A percentile compares a stretch with the other conserved stretches of the same genome.
Conservation (phyloP, 2,113 vertebrate genomes). For the Ptilorrhoa leucosticta region DNA sequence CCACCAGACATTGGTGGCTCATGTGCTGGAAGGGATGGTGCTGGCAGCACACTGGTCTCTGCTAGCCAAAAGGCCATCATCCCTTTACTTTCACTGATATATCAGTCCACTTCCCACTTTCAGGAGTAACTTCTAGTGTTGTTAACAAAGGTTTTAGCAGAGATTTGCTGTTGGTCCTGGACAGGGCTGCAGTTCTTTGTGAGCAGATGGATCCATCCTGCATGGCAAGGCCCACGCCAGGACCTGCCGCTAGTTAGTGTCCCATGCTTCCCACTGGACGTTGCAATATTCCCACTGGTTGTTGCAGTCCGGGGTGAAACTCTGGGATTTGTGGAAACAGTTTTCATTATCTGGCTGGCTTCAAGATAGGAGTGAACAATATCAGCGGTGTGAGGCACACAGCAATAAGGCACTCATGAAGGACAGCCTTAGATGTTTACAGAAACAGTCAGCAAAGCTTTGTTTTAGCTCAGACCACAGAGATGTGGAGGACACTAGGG, state of each 20-base stretch:
- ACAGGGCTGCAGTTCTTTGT: neutral
- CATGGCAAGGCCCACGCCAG: neutral
- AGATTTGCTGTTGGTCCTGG: neutral
- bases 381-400: neutral
- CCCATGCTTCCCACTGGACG: rapidly evolving
- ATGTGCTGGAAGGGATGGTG: rapidly evolving
- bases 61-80: neutral
- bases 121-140: neutral
- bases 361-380: neutral
- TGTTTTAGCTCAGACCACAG: conserved; percentile 1
- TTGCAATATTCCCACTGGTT: neutral
- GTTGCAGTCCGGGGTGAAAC: rapidly evolving
- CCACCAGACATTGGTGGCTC: neutral
- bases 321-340: neutral
- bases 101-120: neutral
- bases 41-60: neutral
- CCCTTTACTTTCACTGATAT: neutral
- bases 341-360: neutral
- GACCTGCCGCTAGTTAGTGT: neutral
- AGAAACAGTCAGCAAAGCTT: conserved; percentile 20
- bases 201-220: neutral
- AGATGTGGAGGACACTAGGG: neutral
- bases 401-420: neutral
- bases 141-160: neutral
- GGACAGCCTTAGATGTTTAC: conserved; percentile 10